Conservation (phyloP, 2,113 vertebrate species). For the Petaurus breviceps region DNA sequence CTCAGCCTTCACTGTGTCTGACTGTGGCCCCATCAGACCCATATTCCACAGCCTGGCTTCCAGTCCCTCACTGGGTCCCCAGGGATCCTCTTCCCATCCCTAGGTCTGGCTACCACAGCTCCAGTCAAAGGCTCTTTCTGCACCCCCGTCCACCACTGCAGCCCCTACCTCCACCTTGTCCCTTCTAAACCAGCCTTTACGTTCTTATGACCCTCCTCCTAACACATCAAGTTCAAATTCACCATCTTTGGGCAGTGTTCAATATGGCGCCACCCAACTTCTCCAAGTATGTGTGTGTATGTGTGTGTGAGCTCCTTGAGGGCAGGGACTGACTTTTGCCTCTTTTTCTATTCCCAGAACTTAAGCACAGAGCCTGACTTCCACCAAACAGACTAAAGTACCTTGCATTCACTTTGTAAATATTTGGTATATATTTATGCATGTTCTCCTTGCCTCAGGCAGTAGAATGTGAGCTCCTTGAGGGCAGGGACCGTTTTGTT, state of each 20-base stretch:
- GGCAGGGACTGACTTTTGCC: background rate
- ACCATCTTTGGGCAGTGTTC: background rate
- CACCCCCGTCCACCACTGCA: no score
- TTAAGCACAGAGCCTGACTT: background rate
- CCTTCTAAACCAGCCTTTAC: background rate
- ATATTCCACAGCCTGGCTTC: no score
- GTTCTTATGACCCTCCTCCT: background rate
- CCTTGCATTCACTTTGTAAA: background rate
- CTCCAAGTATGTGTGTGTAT: background rate
- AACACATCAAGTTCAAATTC: background rate
- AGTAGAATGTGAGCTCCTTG: background rate
- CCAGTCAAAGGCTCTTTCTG: background rate
- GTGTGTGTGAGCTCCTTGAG: no score
- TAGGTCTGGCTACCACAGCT: background rate
- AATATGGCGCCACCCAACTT: background rate
- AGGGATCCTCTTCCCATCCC: no score
- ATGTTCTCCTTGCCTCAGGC: background rate
- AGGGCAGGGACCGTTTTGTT: background rate
- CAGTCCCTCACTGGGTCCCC: background rate
- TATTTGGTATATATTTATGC: no score
- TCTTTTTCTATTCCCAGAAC: background rate
- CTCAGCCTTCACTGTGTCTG: no score
- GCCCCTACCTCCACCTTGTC: background rate
- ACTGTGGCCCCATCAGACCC: background rate
- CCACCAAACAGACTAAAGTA: background rate